Base-by-base conservation (phyloP, 2,888 invertebrate species). In the Caenorhabditis drosophilae region DNA sequence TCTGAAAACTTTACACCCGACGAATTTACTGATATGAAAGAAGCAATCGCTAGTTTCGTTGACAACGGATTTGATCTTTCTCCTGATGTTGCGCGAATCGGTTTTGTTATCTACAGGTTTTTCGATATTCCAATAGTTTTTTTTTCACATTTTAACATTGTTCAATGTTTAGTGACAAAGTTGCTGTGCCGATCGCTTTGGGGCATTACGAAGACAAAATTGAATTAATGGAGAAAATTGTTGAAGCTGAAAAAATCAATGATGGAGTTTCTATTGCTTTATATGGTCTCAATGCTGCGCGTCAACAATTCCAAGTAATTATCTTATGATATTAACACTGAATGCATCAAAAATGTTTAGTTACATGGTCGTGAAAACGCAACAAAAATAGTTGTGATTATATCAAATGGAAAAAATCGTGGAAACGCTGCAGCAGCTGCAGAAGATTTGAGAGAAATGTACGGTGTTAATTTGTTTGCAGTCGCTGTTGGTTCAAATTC, bases 151-250 rank as follows among this genome's bases (percentile, higher is more conserved):
- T 11, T n/a, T n/a, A n/a, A n/a, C n/a, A n/a, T n/a, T 18, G 9
- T n/a, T n/a, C n/a, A n/a, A n/a, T n/a, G n/a, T 46, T 35, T 36
- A 82, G 81, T 52, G 81, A 81, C 51, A 77, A 80, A 38, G 81
- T 81, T 3, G 77, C 78, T 16, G 81, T 81, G 9, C 81, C 81
- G 18, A 77, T 81, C 2, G 81, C 81, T 1, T 66, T 81, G n/a
- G 81, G 81, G 7, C 77, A 82, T 42, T 81, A 81, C 51, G 81
- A 81, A 40, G 82, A 81, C 54, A 78, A 82, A 51, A 73, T 80
- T 42, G 82, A 81, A 55, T 58, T 81, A 22, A 59, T 82, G 12
- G 73, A 71, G 47, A 81, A 82, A 55, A 82, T 81, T 16, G 58
- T 57, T 7, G 75, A 79, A 4, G 61, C 77, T 11, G 77, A 80